Percentiles rank a stretch among this genome's conserved stretches.
These are phyloP conservation scores for Microcaecilia unicolor DNA, from an alignment of 2,797 vertebrate genomes.

Conservation along the genomic window DNA sequence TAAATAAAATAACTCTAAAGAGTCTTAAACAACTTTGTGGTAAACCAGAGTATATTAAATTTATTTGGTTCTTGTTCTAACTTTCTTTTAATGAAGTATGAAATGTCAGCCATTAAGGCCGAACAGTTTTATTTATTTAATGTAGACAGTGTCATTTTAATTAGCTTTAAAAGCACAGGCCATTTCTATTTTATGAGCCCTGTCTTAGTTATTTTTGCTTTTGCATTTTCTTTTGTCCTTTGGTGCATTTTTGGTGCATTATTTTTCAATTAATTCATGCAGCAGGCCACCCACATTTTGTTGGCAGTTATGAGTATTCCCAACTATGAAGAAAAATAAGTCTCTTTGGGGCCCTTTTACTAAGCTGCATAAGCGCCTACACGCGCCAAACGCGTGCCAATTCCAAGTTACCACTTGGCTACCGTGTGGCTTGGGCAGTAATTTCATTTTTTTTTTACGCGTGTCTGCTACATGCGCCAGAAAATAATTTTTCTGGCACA, in stretches of 20 bases:
- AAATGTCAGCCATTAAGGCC: conserved; percentile 51
- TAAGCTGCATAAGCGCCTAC: no score
- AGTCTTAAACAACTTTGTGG: conserved; percentile 36
- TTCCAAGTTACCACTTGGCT: no score
- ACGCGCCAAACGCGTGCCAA: no score
- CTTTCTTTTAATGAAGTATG: conserved; percentile 59
- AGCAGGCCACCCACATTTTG: conserved; percentile 44
- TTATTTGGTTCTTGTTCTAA: conserved; percentile 50
- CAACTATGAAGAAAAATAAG: conserved; percentile 14
- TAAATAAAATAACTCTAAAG: conserved; percentile 36
- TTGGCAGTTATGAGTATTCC: conserved; percentile 23
- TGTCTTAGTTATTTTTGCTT: conserved; percentile 42
- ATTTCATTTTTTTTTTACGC: no score
- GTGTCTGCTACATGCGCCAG: no score
- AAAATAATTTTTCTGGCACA: no score
- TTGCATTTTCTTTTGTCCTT: conserved; percentile 42
- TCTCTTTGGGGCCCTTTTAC: no score
- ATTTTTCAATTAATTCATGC: conserved; percentile 48
- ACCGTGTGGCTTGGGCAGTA: no score
- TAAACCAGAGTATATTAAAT: conserved; percentile 52
- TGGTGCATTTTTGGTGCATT: conserved; percentile 45
- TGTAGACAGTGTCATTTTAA: conserved; percentile 50
- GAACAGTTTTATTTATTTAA: conserved; percentile 47
- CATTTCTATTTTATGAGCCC: conserved; percentile 44
- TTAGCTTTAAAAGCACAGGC: conserved; percentile 58